Conservation (phyloP, 2,113 vertebrate species). For the Psilopsiagon aymara region DNA sequence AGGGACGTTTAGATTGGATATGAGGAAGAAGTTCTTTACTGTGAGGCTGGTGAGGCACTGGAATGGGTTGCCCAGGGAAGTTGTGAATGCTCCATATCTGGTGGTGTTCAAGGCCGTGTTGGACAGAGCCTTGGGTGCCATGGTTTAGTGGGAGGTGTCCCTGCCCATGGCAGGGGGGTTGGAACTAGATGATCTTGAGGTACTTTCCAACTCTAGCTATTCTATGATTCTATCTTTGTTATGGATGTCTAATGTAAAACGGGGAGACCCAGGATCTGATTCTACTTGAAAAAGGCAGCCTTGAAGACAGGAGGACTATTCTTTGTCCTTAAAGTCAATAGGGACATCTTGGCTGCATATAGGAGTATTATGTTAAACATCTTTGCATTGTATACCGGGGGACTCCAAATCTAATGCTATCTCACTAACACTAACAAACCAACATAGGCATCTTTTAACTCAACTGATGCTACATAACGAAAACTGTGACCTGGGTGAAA, state of each 20-base stretch:
- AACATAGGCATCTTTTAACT: neutral
- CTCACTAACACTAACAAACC: neutral
- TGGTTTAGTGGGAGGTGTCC: no score
- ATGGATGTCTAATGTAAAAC: neutral
- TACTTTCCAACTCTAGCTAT: no score
- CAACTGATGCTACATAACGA: neutral
- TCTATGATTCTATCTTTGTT: neutral
- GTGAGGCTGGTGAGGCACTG: no score
- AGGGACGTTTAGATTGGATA: no score
- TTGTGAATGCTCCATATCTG: no score
- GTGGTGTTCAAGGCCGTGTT: no score
- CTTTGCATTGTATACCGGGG: neutral
- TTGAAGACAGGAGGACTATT: neutral
- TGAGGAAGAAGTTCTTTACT: no score
- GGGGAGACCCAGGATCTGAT: neutral
- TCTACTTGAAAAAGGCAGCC: neutral
- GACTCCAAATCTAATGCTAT: neutral
- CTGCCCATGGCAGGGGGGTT: no score
- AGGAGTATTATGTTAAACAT: neutral
- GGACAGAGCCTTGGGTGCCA: no score
- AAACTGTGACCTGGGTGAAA: neutral
- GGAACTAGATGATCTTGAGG: no score
- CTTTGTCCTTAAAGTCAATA: neutral
- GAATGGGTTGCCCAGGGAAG: no score
- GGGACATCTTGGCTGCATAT: neutral